phyloP scores from a whole-genome alignment of 2,797 vertebrate species.

The Clarias platycephalus region DNA sequence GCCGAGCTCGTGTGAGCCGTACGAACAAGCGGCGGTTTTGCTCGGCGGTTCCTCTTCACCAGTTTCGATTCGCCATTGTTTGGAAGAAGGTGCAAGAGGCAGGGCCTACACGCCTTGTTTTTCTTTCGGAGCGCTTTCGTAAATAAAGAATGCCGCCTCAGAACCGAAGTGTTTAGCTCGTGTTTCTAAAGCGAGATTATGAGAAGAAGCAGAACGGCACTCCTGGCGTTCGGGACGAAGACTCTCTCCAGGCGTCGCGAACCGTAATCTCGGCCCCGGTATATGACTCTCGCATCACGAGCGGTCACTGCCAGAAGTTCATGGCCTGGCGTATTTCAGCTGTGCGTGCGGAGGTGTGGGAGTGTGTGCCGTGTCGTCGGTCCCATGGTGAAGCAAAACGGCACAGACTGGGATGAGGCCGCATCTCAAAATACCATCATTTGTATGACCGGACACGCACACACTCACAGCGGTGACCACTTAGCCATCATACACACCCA shows the following conservation, averaged over 20 bases:
- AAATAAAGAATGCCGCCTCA: slow-evolving; percentile 13
- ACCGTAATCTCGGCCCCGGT: slow-evolving; percentile 32
- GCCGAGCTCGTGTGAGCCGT: slow-evolving; percentile 16
- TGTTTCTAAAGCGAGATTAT: slow-evolving; percentile 39
- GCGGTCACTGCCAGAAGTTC: slow-evolving; percentile 11
- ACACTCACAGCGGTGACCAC: slow-evolving; percentile 10
- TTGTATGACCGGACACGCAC: slow-evolving; percentile 19
- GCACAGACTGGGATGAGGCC: slow-evolving; percentile 28
- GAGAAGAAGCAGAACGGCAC: slow-evolving; percentile 14
- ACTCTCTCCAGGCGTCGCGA: slow-evolving; percentile 7
- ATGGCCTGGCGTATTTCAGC: slow-evolving; percentile 31
- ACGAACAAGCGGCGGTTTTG: slow-evolving; percentile 38
- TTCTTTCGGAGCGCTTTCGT: slow-evolving; percentile 14
- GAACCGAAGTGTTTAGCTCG: slow-evolving; percentile 4
- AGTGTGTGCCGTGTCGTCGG: slow-evolving; percentile 36
- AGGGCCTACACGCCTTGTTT: no score
- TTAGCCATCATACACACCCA: not conserved
- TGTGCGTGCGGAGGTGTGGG: slow-evolving; percentile 40
- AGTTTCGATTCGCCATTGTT: slow-evolving; percentile 31
- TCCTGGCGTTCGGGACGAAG: slow-evolving; percentile 33
- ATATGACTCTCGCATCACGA: slow-evolving; percentile 33
- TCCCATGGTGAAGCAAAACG: slow-evolving; percentile 20
- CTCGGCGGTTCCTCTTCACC: slow-evolving; percentile 25
- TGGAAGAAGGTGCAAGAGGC: slow-evolving; percentile 22
- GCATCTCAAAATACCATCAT: slow-evolving; percentile 37